phyloP scores from a whole-genome alignment of 1,140 invertebrate species.

The Apolygus lucorum region DNA sequence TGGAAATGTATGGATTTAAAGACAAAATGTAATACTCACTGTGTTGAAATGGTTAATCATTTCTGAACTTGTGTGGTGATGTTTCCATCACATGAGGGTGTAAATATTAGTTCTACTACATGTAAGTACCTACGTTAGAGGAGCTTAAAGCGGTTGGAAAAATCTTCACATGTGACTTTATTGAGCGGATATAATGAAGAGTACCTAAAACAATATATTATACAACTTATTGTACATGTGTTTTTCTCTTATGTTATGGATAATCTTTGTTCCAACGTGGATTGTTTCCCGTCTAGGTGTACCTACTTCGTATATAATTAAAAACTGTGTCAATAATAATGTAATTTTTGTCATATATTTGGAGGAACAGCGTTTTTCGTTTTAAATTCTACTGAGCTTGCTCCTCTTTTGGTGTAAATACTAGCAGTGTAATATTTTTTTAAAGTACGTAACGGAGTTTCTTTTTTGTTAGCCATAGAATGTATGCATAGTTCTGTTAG shows the following conservation, averaged over 20 bases:
- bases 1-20: too few relatives aligned
- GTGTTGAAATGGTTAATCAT: too few relatives aligned
- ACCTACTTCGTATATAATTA: background rate
- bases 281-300: background rate
- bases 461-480: background rate
- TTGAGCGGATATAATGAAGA: too few relatives aligned
- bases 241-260: background rate
- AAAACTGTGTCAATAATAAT: background rate
- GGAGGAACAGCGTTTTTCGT: background rate
- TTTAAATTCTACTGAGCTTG: background rate
- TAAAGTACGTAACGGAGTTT: background rate
- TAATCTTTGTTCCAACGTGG: background rate
- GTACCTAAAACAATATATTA: background rate
- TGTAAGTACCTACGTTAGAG: background rate
- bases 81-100: too few relatives aligned
- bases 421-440: background rate
- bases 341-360: background rate
- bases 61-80: too few relatives aligned
- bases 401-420: background rate
- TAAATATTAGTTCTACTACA: background rate
- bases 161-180: too few relatives aligned
- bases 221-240: too few relatives aligned
- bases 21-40: too few relatives aligned
- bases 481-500: background rate
- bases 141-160: background rate